Percentiles rank a stretch among this genome's conserved stretches.
Conservation (phyloP, 1,140 invertebrate genomes). For the Anthonomus grandis region DNA sequence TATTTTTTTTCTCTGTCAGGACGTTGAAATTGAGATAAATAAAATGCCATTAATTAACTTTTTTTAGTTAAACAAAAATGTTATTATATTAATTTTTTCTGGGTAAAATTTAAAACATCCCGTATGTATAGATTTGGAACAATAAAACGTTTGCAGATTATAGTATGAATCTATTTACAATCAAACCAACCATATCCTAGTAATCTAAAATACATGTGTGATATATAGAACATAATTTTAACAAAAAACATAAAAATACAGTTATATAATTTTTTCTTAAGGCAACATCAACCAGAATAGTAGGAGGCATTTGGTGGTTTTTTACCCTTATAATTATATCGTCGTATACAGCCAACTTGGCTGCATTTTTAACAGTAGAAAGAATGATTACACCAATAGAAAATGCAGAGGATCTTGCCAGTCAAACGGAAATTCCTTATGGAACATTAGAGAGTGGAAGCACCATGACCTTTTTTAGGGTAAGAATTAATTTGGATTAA, state of each 20-base stretch:
- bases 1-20: no score
- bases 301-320: conserved; percentile 85
- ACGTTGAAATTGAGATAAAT: no score
- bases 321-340: conserved; percentile 86
- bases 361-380: conserved; percentile 84
- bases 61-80: no score
- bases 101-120: no score
- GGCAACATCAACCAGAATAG: conserved; percentile 70
- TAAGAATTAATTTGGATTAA: no score
- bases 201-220: background rate
- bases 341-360: conserved; percentile 85
- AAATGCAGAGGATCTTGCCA: conserved; percentile 77
- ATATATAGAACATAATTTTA: no score
- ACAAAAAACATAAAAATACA: background rate
- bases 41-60: no score
- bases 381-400: conserved; percentile 84
- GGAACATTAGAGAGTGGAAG: conserved; percentile 76
- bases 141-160: no score
- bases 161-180: no score
- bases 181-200: no score
- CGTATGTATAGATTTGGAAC: no score
- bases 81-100: no score
- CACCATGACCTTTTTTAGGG: conserved; percentile 81
- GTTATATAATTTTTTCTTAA: conserved; percentile 37
- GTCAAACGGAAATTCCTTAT: conserved; percentile 79